These are phyloP conservation scores for Troides aeacus DNA, from an alignment of 2,888 invertebrate genomes.

Conservation along the genomic window DNA sequence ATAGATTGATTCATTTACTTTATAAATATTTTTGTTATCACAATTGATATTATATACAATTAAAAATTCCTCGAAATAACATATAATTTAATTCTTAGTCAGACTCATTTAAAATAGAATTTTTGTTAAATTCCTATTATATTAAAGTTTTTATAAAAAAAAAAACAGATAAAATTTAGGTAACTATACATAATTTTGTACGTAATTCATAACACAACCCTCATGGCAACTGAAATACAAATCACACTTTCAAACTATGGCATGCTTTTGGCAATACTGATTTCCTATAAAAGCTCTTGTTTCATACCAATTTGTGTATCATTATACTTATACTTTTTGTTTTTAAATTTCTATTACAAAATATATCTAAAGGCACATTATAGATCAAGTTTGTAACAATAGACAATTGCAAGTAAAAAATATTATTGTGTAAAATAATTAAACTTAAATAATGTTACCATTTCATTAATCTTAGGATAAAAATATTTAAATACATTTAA, in stretches of 20 bases:
- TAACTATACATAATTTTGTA: conserved; percentile 73
- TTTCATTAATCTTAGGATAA: conserved; percentile 8
- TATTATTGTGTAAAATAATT: background rate
- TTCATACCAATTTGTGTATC: background rate
- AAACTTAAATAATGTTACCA: background rate
- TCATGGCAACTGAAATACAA: conserved; percentile 62
- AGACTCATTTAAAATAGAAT: conserved; percentile 69
- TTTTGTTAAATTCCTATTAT: conserved; percentile 71
- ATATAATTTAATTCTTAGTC: conserved; percentile 65
- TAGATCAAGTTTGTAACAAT: background rate
- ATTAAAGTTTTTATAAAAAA: conserved; percentile 16
- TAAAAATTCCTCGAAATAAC: conserved; percentile 63
- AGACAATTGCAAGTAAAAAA: background rate
- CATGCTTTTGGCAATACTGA: conserved; percentile 54
- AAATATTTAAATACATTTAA: conserved; percentile 12
- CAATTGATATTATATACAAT: conserved; percentile 65
- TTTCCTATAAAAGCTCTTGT: conserved; percentile 17
- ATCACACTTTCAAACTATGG: conserved; percentile 56
- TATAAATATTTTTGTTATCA: conserved; percentile 74
- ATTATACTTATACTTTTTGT: background rate
- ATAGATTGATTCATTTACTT: conserved; percentile 44
- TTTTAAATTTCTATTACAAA: background rate
- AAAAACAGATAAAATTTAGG: conserved; percentile 61
- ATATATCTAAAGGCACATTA: background rate
- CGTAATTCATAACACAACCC: conserved; percentile 69